Conservation (phyloP, 2,888 invertebrate species). For the Omphaloscelis lunosa region DNA sequence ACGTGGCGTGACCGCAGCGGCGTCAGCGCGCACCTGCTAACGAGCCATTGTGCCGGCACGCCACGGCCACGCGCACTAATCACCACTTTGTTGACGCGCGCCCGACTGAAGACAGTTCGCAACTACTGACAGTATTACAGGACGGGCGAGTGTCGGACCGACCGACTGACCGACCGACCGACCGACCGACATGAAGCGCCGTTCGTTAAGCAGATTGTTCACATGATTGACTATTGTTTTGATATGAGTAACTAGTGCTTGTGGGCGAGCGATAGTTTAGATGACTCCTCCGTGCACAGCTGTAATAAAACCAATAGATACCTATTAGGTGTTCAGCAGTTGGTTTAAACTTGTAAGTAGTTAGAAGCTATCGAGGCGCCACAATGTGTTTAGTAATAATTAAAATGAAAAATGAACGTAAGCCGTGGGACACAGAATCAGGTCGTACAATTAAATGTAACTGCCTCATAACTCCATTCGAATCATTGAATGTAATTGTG, state of each 20-base stretch:
- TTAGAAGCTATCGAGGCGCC: neutral
- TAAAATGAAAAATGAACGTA: neutral
- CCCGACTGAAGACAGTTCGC: slow-evolving; percentile 39
- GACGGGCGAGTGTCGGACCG: neutral
- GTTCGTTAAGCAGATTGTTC: slow-evolving; percentile 4
- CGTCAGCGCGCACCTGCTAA: slow-evolving; percentile 53
- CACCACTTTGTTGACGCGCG: slow-evolving; percentile 45
- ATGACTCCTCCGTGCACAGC: neutral
- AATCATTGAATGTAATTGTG: neutral
- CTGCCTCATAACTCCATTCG: neutral
- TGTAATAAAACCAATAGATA: neutral
- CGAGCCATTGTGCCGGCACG: slow-evolving; percentile 49
- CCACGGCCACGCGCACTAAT: slow-evolving; percentile 38
- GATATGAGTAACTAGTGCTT: neutral
- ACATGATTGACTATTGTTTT: slow-evolving; percentile 36
- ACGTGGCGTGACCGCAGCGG: slow-evolving; percentile 29
- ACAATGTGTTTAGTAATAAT: neutral
- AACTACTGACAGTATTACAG: slow-evolving; percentile 39
- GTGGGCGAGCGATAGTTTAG: neutral
- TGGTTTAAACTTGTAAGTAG: neutral
- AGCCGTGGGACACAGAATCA: neutral
- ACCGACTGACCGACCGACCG: neutral
- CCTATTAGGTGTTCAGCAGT: too few relatives aligned
- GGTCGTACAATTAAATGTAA: neutral
- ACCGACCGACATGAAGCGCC: neutral